A percentile compares a stretch with the other conserved stretches of the same genome.
Conservation (phyloP, 2,888 invertebrate species). For the Phalera bucephala region DNA sequence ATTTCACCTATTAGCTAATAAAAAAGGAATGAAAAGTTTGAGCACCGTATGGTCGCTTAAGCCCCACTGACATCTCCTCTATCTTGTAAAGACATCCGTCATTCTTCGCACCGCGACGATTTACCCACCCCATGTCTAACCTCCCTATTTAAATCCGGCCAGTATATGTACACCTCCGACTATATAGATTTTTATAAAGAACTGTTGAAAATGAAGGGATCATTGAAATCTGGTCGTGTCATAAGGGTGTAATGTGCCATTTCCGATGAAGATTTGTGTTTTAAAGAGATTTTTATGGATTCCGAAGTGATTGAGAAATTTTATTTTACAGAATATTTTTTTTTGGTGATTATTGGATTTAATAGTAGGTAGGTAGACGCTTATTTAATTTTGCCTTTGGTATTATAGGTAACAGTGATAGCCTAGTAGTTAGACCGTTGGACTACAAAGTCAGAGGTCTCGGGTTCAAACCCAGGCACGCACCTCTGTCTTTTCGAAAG, state of each 20-base stretch:
- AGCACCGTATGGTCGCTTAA: slow-evolving; percentile 35
- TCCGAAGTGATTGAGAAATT: slow-evolving; percentile 16
- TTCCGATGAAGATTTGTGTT: slow-evolving; percentile 57
- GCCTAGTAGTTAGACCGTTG: too few relatives aligned
- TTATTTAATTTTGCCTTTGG: too few relatives aligned
- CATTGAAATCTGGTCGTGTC: slow-evolving; percentile 25
- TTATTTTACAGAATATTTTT: too few relatives aligned
- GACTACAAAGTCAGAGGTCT: too few relatives aligned
- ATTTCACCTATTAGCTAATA: too few relatives aligned
- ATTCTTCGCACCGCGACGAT: slow-evolving; percentile 63
- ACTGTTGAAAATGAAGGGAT: slow-evolving; percentile 13
- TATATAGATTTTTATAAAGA: not conserved
- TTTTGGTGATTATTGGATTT: too few relatives aligned
- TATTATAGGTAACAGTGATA: too few relatives aligned
- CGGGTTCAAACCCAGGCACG: too few relatives aligned
- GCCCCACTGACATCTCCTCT: slow-evolving; percentile 63
- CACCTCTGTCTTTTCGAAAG: too few relatives aligned
- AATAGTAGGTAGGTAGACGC: too few relatives aligned
- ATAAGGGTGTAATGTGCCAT: slow-evolving; percentile 68
- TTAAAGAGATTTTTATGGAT: slow-evolving; percentile 32
- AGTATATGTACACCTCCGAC: slow-evolving; percentile 30
- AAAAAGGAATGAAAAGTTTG: slow-evolving; percentile 39
- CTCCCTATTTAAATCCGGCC: slow-evolving; percentile 49
- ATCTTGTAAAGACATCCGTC: slow-evolving; percentile 80
- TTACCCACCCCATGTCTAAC: slow-evolving; percentile 58